A percentile compares a stretch with the other conserved stretches of the same genome.
Evolutionary conservation across 2,888 invertebrate species (phyloP).

Genomic region (Drosophila austrosaltans): DNA sequence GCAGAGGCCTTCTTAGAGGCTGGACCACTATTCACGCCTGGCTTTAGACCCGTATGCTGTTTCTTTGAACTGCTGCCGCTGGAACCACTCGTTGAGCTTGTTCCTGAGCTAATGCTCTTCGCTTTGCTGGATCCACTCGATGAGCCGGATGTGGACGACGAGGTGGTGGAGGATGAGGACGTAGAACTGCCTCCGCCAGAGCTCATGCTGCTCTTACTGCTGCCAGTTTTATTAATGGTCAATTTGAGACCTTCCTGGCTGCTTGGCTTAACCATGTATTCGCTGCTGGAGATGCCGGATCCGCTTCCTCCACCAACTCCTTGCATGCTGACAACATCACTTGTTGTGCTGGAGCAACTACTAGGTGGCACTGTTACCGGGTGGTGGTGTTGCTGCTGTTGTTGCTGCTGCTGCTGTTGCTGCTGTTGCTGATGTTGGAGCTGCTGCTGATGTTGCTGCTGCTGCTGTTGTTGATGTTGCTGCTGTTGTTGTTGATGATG

Average conservation of each 20-base stretch:
- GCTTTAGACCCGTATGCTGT: conserved; percentile 92
- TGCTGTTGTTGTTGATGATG: conserved; percentile 40
- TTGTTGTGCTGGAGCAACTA: conserved; percentile 45
- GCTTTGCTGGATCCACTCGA: conserved; percentile 42
- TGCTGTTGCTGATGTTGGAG: not conserved
- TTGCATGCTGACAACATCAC: conserved; percentile 43
- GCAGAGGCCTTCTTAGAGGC: conserved; percentile 87
- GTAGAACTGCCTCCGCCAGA: conserved; percentile 37
- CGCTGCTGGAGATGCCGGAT: conserved; percentile 84
- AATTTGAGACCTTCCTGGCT: conserved; percentile 94
- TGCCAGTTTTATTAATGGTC: conserved; percentile 94
- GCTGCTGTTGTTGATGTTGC: conserved; percentile 4
- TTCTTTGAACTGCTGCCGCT: conserved; percentile 83
- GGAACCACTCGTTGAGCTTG: conserved; percentile 1
- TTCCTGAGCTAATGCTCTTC: conserved; percentile 30
- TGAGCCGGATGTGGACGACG: conserved; percentile 17
- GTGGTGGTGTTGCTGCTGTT: conserved; percentile 44
- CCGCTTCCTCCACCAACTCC: conserved; percentile 33
- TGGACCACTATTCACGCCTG: conserved; percentile 93
- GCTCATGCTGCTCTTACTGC: conserved; percentile 81
- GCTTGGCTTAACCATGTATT: conserved; percentile 95
- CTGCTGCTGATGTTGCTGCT: not conserved
- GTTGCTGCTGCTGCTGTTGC: conserved; percentile 28
- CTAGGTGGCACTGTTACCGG: conserved; percentile 41
- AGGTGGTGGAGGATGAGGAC: conserved; percentile 2